Conservation (phyloP, 1,140 invertebrate species). For the Eciton burchellii region DNA sequence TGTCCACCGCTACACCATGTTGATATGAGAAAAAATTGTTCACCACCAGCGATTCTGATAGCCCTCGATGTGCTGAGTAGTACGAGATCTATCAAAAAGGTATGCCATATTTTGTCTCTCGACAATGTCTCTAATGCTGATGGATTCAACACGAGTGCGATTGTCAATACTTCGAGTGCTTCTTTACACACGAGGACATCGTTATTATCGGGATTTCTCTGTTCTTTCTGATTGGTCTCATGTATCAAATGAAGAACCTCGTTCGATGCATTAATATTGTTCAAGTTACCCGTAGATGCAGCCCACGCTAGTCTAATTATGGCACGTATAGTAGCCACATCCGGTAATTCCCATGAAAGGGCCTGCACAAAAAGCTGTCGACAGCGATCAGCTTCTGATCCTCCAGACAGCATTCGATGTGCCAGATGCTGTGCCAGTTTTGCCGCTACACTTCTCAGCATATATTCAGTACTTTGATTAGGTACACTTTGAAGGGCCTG, state of each 20-base stretch:
- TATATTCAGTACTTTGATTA: conserved; percentile 89
- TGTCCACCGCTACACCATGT: conserved; percentile 88
- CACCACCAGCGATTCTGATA: conserved; percentile 91
- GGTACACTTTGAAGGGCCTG: conserved; percentile 90
- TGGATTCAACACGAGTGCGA: conserved; percentile 91
- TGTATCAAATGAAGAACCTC: conserved; percentile 88
- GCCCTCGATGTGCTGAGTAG: conserved; percentile 91
- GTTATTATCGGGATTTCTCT: conserved; percentile 84
- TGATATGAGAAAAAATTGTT: conserved; percentile 94
- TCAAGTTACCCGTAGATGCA: conserved; percentile 90
- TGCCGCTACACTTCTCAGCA: conserved; percentile 90
- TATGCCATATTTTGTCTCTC: conserved; percentile 93
- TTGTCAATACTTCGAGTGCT: conserved; percentile 95
- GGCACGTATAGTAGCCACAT: conserved; percentile 89
- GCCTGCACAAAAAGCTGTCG: conserved; percentile 86
- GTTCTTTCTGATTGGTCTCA: conserved; percentile 85
- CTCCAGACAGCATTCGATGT: conserved; percentile 86
- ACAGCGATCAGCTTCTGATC: conserved; percentile 84
- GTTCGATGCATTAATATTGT: conserved; percentile 88
- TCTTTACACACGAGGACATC: conserved; percentile 93
- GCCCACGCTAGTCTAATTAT: conserved; percentile 93
- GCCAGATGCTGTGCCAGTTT: conserved; percentile 91
- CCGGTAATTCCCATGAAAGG: conserved; percentile 88
- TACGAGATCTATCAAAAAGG: conserved; percentile 95
- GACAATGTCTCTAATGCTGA: conserved; percentile 89